Percentiles rank a stretch among this genome's conserved stretches.
Evolutionary conservation across 2,797 vertebrate species (phyloP).

Genomic region (Girardinus metallicus): DNA sequence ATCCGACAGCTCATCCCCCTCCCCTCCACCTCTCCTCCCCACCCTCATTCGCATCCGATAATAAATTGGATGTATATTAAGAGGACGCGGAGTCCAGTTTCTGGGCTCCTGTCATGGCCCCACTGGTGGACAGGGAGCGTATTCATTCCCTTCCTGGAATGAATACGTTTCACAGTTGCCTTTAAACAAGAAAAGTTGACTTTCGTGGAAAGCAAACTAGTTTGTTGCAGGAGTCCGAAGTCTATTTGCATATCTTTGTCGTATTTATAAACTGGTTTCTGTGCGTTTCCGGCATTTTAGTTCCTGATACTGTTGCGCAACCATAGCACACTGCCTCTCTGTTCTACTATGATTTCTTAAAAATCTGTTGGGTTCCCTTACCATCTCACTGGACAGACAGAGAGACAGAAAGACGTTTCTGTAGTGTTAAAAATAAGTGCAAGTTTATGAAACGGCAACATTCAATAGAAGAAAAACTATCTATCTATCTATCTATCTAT

Average conservation of each 20-base stretch:
- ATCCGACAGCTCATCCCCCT: constrained; percentile 60
- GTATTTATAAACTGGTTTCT: background rate
- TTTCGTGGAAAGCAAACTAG: background rate
- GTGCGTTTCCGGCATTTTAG: background rate
- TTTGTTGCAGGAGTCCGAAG: background rate
- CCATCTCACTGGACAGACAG: background rate
- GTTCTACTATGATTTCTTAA: background rate
- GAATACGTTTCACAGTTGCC: background rate
- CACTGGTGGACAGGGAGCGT: background rate
- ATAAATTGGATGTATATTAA: constrained; percentile 32
- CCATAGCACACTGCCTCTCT: background rate
- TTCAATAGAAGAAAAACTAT: background rate
- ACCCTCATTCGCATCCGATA: constrained; percentile 31
- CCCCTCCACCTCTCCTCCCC: constrained; percentile 14
- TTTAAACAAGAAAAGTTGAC: background rate
- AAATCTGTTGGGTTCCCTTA: background rate
- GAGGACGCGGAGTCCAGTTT: background rate
- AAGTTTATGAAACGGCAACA: background rate
- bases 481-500: constrained; percentile 2
- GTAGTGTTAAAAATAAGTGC: too few species aligned
- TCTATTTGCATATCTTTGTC: background rate
- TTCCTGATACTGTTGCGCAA: background rate
- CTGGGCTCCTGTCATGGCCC: constrained; percentile 14
- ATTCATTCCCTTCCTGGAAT: background rate
- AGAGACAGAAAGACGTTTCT: too few species aligned